Evolutionary conservation across 2,888 invertebrate species (phyloP).

Genomic region (Andrena minutula): DNA sequence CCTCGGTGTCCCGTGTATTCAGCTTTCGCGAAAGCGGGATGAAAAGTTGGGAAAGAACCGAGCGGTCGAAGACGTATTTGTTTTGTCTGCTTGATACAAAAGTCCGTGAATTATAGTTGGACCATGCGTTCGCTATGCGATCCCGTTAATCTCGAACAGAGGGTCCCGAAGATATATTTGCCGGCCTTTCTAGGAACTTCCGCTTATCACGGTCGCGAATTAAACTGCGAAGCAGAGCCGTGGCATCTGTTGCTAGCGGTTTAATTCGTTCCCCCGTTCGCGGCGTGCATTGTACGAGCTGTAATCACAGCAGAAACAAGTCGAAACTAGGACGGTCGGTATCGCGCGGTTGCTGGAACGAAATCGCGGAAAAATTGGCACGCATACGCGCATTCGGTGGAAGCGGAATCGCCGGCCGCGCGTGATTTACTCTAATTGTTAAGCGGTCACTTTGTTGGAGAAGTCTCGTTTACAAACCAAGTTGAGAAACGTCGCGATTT

Average conservation of each 20-base stretch:
- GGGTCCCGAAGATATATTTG: constrained; percentile 61
- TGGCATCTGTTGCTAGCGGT: constrained; percentile 70
- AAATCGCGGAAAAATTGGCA: constrained; percentile 64
- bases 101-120: constrained; percentile 9
- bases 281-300: constrained; percentile 37
- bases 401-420: constrained; percentile 15
- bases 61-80: neutral
- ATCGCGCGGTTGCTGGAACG: constrained; percentile 52
- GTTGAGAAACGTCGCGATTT: constrained; percentile 32
- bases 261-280: constrained; percentile 66
- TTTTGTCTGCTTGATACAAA: neutral
- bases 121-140: constrained; percentile 29
- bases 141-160: constrained; percentile 45
- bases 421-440: constrained; percentile 59
- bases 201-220: constrained; percentile 70
- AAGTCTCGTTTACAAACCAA: constrained; percentile 53
- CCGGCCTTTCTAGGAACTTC: constrained; percentile 57
- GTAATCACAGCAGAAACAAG: constrained; percentile 64
- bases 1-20: neutral
- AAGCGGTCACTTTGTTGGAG: constrained; percentile 51
- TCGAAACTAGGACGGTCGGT: constrained; percentile 61
- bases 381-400: constrained; percentile 39
- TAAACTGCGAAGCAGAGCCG: constrained; percentile 66
- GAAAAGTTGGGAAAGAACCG: neutral
- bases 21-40: neutral